phyloP scores from a whole-genome alignment of 2,113 vertebrate genomes.

The Atrichornis clamosus region DNA sequence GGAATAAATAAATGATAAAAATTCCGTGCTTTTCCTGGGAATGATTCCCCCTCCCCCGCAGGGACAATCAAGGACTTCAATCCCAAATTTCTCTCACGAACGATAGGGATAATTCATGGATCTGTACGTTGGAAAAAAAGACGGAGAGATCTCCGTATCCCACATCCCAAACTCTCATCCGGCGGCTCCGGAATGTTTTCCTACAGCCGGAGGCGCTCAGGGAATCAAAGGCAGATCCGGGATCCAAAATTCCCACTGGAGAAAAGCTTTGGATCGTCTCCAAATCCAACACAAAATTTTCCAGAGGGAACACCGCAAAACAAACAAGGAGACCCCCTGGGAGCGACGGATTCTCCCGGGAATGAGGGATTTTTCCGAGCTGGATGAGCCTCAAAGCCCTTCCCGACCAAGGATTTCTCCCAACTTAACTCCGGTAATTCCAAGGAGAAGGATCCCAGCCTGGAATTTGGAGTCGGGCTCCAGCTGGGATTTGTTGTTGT shows the following conservation, averaged over 20 bases:
- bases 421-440: neutral
- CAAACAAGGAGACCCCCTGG: neutral
- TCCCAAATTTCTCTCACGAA: neutral
- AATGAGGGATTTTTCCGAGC: neutral
- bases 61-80: neutral
- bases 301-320: neutral
- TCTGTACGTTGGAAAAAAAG: rapidly evolving
- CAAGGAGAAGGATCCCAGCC: neutral
- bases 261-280: neutral
- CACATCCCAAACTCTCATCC: neutral
- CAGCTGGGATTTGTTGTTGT: neutral
- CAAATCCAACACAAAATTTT: neutral
- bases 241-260: too few relatives aligned
- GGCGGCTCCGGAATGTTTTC: neutral
- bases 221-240: neutral
- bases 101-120: neutral
- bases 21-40: neutral
- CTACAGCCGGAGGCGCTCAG: neutral
- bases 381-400: neutral
- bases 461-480: neutral
- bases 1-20: neutral
- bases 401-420: neutral
- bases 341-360: rapidly evolving
- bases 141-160: rapidly evolving
- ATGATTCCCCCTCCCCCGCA: neutral